Evolutionary conservation across 2,797 vertebrate genomes (phyloP), one percentile per base, ranked within the genome.

Genomic region (Margarornis squamiger): DNA sequence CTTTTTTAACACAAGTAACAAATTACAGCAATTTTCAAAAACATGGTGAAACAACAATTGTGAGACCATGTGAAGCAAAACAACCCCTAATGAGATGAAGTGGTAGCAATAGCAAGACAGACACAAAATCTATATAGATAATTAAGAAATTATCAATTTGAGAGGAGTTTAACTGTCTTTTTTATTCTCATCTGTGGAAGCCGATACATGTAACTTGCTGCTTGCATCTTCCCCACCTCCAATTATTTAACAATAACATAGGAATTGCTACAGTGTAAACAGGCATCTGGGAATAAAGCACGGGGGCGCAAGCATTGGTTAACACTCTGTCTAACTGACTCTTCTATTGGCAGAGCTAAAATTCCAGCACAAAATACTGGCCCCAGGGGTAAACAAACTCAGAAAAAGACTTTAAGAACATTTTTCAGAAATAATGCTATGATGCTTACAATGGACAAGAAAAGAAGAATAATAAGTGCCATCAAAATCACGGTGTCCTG

Each of bases 141-240:
- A 97, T 97, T 97, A 96, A 92, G 95, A 96, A 98, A 96, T 94
- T 95, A 96, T 80, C 91, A 74, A 70, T 95, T 63, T 95, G 90
- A 90, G 90, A 93, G 80, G 94, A 89, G 58, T 86, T 86, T 77
- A 94, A 77, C 73, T 84, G 39, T 95, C 76, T 95, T 92, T 91
- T 65, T 85, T 21, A 10, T 81, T 92, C 79, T 92, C 6, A 1
- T 68, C 55, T 96, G n/a, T 80, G 79, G 76, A 93, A 94, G 51
- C 67, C 62, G 87, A 73, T 94, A 48, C 9, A 46, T 19, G 27
- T 82, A 86, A 73, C 75, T 89, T 92, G 41, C 43, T 86, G 84
- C 39, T 75, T 52, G 45, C n/a, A 49, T 83, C 58, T 91, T 86
- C 29, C 36, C 46, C 63, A 83, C 43, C 67, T 91, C 46, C 52